Evolutionary conservation across 2,113 vertebrate genomes (phyloP), one percentile per base, ranked within the genome.

Genomic region (Macrotis lagotis): DNA sequence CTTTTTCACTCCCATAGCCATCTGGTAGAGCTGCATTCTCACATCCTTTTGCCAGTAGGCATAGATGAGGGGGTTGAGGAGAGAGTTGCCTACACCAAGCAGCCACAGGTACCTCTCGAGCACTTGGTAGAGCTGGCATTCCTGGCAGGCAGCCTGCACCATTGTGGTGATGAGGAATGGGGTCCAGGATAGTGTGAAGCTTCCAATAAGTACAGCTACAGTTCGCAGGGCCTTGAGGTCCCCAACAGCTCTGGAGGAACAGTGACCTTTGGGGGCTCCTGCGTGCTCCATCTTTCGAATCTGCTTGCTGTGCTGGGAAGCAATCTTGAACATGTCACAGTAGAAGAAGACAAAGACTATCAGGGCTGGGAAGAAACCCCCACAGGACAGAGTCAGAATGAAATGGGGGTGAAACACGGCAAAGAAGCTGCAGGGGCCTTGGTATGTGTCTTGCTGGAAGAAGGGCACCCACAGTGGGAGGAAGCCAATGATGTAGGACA

Each of bases 11-110:
- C 92, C 95, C 28, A 97, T 94, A 52, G 98, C 98, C 97, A 99
- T 98, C 91, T 96, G 97, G 4, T 96, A 98, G 51, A 99, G 93
- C 97, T 99, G 98, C 92, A 98, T 96, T 59, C 98, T 98, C 93
- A 99, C 99, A 0, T 99, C 99, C 97, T 95, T 98, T 95, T 99
- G 99, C 99, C 99, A 98, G 96, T 96, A 99, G 93, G 99, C 99
- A 12, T 99, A 99, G 55, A 99, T 99, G 94, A 99, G 97, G 0
- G 99, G 99, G 97, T 99, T 99, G 91, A 99, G 98, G 25, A 99
- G 98, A 0, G 99, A 99, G 98, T 99, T 99, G 95, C 98, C 97
- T 11, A 99, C 98, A 0, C 99, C 99, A 22, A 99, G 95, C 47
- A 99, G 97, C 99, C 99, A 99, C 94, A 99, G 98, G n/a, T 99